Base-by-base conservation (phyloP, 2,888 invertebrate genomes). In the Drosophila aldrichi region DNA sequence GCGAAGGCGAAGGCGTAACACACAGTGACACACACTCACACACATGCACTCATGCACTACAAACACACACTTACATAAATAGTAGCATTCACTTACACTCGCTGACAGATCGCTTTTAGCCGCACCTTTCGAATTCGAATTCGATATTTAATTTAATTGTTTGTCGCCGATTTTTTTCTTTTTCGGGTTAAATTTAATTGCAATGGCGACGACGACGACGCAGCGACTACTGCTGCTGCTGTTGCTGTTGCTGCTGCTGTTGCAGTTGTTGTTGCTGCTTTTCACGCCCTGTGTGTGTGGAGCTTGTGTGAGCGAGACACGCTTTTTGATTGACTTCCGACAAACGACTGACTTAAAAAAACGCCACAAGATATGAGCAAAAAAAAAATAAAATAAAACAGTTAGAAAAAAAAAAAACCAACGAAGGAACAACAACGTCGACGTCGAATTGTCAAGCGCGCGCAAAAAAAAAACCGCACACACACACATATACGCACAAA, bases 311-410 rank as follows among this genome's bases (percentile, higher is more conserved):
- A 78, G 78, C 88, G 82, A 88, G 88, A 92, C 91, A 92, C 92
- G 91, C 92, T 92, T 89, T 92, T 91, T 92, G 92, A 92, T 92
- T 92, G 92, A 92, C 93, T 92, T 91, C 92, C 93, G 92, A 92
- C 92, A 91, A 92, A 91, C 92, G 93, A 92, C 92, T 92, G 92
- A 85, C 88, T 85, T 90, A 85, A 85, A 85, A 84, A 84, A 83
- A 85, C 88, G 87, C 89, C 81, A 89, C 80, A 83, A 88, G 84
- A 88, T 87, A 82, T 83, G 79, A 78, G 79, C 73, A 82, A 81
- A 81, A 81, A 88, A 81, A 81, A 89, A 73, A 63, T 7, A 25
- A 25, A 25, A 25, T 25, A 25, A 72, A 81, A 73, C 64, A 57
- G 57, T 25, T 36, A 66, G 54, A 57, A 74, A 71, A 63, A 66